phyloP scores from a whole-genome alignment of 2,888 invertebrate species.

The Nycteola revayana region DNA sequence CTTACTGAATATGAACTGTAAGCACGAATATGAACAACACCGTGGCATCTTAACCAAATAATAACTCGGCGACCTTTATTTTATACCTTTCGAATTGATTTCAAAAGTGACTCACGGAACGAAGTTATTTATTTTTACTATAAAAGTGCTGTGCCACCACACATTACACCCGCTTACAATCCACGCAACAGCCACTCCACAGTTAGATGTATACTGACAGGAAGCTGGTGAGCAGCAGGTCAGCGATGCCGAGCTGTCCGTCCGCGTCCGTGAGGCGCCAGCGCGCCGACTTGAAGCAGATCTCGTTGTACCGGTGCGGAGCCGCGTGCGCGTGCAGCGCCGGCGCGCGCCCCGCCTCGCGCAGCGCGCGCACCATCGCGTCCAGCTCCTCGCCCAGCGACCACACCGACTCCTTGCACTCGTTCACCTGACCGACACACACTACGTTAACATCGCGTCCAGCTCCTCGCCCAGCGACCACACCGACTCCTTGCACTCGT shows the following conservation, averaged over 20 bases:
- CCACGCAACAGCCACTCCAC: no score
- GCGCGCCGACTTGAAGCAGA: conserved; percentile 98
- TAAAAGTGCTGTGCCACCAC: no score
- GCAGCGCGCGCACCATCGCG: conserved; percentile 96
- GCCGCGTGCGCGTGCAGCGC: conserved; percentile 86
- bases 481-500: conserved; percentile 94
- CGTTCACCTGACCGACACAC: conserved; percentile 84
- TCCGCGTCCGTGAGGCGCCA: conserved; percentile 99
- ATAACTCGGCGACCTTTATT: no score
- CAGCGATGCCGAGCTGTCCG: conserved; percentile 98
- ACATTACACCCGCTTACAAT: no score
- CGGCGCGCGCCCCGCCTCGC: conserved; percentile 86
- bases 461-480: conserved; percentile 89
- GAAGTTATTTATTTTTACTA: no score
- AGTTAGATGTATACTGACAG: conserved; percentile 85
- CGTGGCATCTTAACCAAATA: no score
- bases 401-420: conserved; percentile 94
- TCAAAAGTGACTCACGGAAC: no score
- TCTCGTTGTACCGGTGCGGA: conserved; percentile 89
- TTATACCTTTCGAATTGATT: no score
- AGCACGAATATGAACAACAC: no score
- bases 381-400: conserved; percentile 96
- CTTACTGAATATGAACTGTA: no score
- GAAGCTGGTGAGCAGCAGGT: conserved; percentile 97
- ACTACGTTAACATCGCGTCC: not conserved